Base-by-base conservation (phyloP, 2,888 invertebrate genomes). In the Iphiclides podalirius region DNA sequence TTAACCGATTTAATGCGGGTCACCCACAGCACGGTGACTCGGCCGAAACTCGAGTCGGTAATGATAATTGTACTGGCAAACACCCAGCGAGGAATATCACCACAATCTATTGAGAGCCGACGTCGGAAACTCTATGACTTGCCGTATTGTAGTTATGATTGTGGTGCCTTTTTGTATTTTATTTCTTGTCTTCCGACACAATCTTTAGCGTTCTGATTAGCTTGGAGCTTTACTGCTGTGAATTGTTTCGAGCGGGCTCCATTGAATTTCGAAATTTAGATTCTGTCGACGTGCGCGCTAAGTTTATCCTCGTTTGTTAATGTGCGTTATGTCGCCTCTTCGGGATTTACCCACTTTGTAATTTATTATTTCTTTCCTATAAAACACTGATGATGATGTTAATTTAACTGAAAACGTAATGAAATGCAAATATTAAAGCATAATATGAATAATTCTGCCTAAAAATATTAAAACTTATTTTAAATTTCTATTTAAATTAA, bases 1-100 rank as follows among this genome's bases (percentile, higher is more conserved):
- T 87, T 87, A 85, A 88, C 88, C 87, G 87, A 88, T 88, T 86
- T 86, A 87, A 87, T 87, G 84, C 88, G 88, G 88, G 88, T 88
- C 88, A 87, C 85, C 84, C 85, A 82, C 75, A 79, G 74, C 78
- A 84, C 64, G 72, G 79, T 88, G 88, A 88, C 79, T 81, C 66
- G 75, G 66, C 86, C 65, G 69, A 73, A 77, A 81, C 73, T 75
- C 70, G 61, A 60, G 70, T 76, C 72, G 76, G 50, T 87, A 86
- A 88, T 88, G 86, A 87, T 88, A 88, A 88, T 88, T 88, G 88
- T 81, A 87, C 88, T 86, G 84, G 86, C 88, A 88, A 88, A 88
- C 88, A 88, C 88, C 86, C 83, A 84, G 80, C 58, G 67, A 70
- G 75, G 72, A 77, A 75, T 82, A 86, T 86, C 85, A 70, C 70